Base-by-base conservation (phyloP, 2,113 vertebrate species). In the Illadopsis cleaveri region DNA sequence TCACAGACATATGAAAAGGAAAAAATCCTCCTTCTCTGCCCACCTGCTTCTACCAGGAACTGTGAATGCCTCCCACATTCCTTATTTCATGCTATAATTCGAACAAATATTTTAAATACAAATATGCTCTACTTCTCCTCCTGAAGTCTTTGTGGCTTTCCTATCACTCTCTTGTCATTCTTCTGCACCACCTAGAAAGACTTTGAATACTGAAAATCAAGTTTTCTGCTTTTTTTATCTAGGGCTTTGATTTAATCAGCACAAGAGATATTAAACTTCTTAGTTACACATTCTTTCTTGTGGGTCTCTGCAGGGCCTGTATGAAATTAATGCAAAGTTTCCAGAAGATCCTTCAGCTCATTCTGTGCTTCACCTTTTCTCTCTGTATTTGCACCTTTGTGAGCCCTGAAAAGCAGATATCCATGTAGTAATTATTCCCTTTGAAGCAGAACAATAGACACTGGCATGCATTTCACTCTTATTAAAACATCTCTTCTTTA, bases 41-140 rank as follows among this genome's bases (percentile, higher is more conserved):
- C 78, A 90, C 84, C 78, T 90, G 42, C 69, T 96, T 94, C 89
- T 90, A 57, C 81, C 35, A 88, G 51, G 50, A 94, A 40, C 54
- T 84, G 50, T 10, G 28, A 82, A 94, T 4, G 4, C 72, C 69
- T 93, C 92, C 92, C 44, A 94, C 87, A 78, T 51, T 86, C 86
- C 72, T 50, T 65, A 40, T 89, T 93, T 84, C 18, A 64, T 54
- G 40, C 37, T 95, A 95, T 94, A 94, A 93, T 97, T 96, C 93
- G 85, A 73, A 73, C 33, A 96, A 95, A 97, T 90, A 84, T 84
- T 89, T 86, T 40, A 97, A 92, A 92, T 78, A 94, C 77, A 91
- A 91, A 92, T 94, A 76, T 53, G 90, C 70, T 79, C 31, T 82
- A 20, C 56, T 76, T 91, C 54, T 85, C 4, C 27, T 79, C 8